Evolutionary conservation across 2,113 vertebrate genomes (phyloP).

Genomic region (Rhynchomys soricoides): DNA sequence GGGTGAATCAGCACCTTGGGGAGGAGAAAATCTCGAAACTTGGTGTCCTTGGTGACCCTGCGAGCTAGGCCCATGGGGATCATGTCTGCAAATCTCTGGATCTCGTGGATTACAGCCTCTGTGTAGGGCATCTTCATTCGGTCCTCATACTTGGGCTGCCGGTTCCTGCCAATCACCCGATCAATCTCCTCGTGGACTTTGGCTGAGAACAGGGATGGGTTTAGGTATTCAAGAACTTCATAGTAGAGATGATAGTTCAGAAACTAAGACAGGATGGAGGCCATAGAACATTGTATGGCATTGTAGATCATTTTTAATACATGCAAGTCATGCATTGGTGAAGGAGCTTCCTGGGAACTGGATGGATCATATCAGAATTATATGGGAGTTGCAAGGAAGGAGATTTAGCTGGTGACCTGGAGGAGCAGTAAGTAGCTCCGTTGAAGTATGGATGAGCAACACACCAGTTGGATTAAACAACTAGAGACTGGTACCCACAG

Average conservation of each 20-base stretch:
- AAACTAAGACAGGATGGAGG: not conserved
- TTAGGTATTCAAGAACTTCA: not conserved
- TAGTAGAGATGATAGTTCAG: not conserved
- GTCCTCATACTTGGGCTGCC: slow-evolving; percentile 76
- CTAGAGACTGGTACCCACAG: not conserved
- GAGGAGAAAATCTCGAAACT: slow-evolving; percentile 71
- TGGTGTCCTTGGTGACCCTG: slow-evolving; percentile 72
- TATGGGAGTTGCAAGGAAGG: not conserved
- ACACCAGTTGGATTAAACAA: not conserved
- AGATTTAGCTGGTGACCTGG: not conserved
- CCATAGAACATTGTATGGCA: not conserved
- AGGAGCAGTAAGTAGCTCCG: not conserved
- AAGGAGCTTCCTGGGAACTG: too few relatives aligned
- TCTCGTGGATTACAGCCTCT: slow-evolving; percentile 77
- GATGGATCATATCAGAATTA: not conserved
- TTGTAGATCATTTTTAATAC: not conserved
- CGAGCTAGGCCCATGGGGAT: slow-evolving; percentile 63
- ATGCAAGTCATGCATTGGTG: too few relatives aligned
- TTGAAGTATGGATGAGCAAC: not conserved
- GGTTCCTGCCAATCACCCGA: slow-evolving; percentile 72
- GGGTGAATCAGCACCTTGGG: slow-evolving; percentile 71
- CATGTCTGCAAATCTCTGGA: slow-evolving; percentile 73
- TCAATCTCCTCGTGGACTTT: slow-evolving; percentile 79
- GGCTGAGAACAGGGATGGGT: slow-evolving; percentile 26
- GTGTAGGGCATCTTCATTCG: slow-evolving; percentile 80